phyloP scores from a whole-genome alignment of 2,888 invertebrate species.

The Halictus ligatus region DNA sequence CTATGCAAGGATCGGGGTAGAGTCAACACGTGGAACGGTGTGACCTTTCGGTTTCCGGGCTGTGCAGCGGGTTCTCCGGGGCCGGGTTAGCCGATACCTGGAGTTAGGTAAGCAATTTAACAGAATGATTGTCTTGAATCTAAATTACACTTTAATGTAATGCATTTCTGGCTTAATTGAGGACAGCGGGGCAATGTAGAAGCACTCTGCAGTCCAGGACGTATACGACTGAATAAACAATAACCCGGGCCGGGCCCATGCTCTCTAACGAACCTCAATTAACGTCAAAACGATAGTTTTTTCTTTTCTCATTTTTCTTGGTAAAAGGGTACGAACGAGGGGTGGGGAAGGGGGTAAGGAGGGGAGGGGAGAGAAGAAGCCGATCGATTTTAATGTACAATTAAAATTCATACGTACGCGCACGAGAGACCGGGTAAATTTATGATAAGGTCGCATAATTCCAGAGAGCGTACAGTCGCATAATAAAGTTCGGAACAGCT shows the following conservation, averaged over 20 bases:
- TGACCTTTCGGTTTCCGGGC: conserved; percentile 5
- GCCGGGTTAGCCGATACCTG: background rate
- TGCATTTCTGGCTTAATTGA: conserved; percentile 38
- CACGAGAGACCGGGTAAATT: conserved; percentile 38
- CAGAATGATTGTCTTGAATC: conserved; percentile 48
- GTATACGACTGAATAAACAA: conserved; percentile 47
- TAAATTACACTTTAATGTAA: conserved; percentile 42
- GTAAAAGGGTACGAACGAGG: background rate
- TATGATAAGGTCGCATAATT: conserved; percentile 51
- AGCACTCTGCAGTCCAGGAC: background rate
- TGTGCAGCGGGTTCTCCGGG: background rate
- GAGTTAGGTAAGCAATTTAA: conserved; percentile 33
- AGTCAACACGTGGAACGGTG: background rate
- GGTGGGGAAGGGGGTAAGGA: background rate
- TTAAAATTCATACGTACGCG: conserved; percentile 42
- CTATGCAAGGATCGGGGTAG: background rate
- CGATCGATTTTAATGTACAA: conserved; percentile 52
- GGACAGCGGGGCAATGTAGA: conserved; percentile 13
- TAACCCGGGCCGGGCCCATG: background rate
- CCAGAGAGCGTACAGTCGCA: conserved; percentile 37
- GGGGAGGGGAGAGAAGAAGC: too few species aligned
- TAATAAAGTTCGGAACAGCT: conserved; percentile 44
- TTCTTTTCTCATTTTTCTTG: background rate
- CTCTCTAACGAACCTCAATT: conserved; percentile 36
- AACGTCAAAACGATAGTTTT: conserved; percentile 19